These are phyloP conservation scores for Cryptotermes secundus DNA, from an alignment of 1,140 invertebrate species.

Conservation along the genomic window DNA sequence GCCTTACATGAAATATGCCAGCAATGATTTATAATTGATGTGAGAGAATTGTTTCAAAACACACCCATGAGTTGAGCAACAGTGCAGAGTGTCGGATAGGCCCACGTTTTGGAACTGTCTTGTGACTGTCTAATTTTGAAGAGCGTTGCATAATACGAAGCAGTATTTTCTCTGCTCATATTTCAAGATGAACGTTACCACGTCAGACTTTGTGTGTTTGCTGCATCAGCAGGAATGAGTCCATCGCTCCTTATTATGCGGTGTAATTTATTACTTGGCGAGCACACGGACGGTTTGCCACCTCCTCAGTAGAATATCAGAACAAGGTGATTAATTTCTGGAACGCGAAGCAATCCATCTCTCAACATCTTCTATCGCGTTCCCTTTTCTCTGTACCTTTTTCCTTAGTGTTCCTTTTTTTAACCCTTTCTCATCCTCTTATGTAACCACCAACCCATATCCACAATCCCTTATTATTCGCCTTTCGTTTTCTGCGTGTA, in stretches of 20 bases:
- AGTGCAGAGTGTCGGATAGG: too few species aligned
- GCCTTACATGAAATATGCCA: too few species aligned
- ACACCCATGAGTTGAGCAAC: too few species aligned
- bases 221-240: constrained; percentile 8
- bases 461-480: not conserved
- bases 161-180: not conserved
- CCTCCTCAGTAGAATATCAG: not conserved
- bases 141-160: not conserved
- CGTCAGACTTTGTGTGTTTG: not conserved
- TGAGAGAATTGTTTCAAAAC: too few species aligned
- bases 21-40: too few species aligned
- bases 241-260: constrained; percentile 25
- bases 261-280: constrained; percentile 26
- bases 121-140: not conserved
- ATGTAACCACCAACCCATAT: not conserved
- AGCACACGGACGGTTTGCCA: not conserved
- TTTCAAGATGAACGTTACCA: not conserved
- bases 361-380: constrained; percentile 4
- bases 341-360: constrained; percentile 26
- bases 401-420: not conserved
- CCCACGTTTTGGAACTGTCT: too few species aligned
- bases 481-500: not conserved
- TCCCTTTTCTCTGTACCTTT: constrained; percentile 8
- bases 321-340: constrained; percentile 28
- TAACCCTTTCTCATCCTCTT: constrained; percentile 12